These are phyloP conservation scores for Griposia aprilina DNA, from an alignment of 2,888 invertebrate species.

Conservation along the genomic window DNA sequence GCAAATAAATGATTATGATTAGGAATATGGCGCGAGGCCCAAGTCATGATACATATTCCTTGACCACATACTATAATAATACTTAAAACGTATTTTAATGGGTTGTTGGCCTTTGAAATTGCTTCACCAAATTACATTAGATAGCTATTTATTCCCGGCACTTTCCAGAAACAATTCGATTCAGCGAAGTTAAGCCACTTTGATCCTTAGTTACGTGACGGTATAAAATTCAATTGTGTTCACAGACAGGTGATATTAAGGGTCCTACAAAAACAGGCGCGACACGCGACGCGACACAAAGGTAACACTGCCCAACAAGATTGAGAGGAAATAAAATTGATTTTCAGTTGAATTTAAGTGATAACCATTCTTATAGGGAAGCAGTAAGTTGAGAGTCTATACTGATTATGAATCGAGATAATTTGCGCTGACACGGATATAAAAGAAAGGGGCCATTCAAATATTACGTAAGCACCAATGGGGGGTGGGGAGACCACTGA, in stretches of 20 bases:
- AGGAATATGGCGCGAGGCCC: not conserved
- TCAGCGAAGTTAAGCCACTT: conserved; percentile 45
- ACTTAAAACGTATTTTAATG: not conserved
- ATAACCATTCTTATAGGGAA: not conserved
- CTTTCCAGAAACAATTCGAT: conserved; percentile 43
- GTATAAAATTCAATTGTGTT: conserved; percentile 58
- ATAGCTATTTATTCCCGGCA: conserved; percentile 27
- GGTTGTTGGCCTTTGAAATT: not conserved
- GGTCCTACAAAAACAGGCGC: no score
- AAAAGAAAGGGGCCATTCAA: not conserved
- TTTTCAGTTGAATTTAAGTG: conserved; percentile 1
- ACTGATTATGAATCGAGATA: not conserved
- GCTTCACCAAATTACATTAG: conserved; percentile 17
- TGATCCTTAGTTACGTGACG: conserved; percentile 49
- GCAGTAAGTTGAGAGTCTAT: not conserved
- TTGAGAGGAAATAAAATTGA: not conserved
- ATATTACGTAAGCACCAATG: no score
- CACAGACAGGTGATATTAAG: conserved; percentile 50
- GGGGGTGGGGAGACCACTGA: no score
- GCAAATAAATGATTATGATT: not conserved
- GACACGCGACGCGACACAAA: no score
- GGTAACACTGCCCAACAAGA: conserved; percentile 1
- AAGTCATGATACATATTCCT: not conserved
- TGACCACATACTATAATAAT: not conserved
- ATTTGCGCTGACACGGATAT: not conserved